These are phyloP conservation scores for Drymodes brunneopygia DNA, from an alignment of 2,113 vertebrate genomes.

Conservation along the genomic window DNA sequence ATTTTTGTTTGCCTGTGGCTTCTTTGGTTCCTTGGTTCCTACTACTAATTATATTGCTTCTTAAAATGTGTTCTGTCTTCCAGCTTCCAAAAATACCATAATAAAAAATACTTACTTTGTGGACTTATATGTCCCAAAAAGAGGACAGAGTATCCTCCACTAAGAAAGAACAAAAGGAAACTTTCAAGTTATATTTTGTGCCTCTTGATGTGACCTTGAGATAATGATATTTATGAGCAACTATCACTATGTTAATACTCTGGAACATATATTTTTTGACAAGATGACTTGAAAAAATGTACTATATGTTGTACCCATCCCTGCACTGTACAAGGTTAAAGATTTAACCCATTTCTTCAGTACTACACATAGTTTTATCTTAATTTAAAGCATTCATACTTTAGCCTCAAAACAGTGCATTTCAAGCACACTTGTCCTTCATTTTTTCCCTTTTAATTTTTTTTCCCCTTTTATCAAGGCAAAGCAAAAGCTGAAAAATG, in stretches of 20 bases:
- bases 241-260: neutral
- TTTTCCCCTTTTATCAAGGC: neutral
- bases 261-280: neutral
- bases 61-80: neutral
- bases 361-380: neutral
- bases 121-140: neutral
- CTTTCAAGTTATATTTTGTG: neutral
- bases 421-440: neutral
- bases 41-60: neutral
- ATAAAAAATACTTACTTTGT: neutral
- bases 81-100: neutral
- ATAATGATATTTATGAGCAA: neutral
- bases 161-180: neutral
- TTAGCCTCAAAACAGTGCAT: neutral
- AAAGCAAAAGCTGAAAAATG: neutral
- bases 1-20: neutral
- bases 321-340: neutral
- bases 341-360: neutral
- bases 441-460: neutral
- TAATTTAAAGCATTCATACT: neutral
- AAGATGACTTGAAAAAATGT: neutral
- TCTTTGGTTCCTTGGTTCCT: neutral
- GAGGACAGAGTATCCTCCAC: accelerated
- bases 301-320: neutral
- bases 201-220: neutral